Percentiles rank a stretch among this genome's conserved stretches.
These are phyloP conservation scores for Patella depressa DNA, from an alignment of 2,888 invertebrate genomes.

Conservation along the genomic window DNA sequence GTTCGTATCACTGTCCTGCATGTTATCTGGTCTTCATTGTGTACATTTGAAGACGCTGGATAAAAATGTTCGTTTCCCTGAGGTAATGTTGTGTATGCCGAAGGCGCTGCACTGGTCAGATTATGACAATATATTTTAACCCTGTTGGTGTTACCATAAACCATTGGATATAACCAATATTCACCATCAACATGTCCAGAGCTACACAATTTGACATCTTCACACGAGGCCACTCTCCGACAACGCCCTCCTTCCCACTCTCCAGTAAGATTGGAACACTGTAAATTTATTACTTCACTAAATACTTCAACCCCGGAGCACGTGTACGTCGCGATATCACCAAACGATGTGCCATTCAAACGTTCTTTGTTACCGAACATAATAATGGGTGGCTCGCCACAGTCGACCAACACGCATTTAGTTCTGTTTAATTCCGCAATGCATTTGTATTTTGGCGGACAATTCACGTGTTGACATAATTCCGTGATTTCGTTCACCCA, in stretches of 20 bases:
- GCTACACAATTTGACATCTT: not conserved
- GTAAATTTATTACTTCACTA: not conserved
- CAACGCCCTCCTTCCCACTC: not conserved
- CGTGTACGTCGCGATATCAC: not conserved
- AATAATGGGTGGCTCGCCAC: not conserved
- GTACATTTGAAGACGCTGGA: not conserved
- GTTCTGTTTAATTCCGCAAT: not conserved
- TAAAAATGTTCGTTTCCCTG: not conserved
- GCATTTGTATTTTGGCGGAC: not conserved
- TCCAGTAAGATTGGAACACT: not conserved
- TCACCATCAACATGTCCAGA: not conserved
- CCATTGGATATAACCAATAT: not conserved
- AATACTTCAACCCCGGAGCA: not conserved
- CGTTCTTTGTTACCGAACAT: not conserved
- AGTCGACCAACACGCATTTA: not conserved
- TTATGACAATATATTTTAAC: not conserved
- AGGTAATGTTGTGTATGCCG: not conserved
- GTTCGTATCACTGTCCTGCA: not conserved
- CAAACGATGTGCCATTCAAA: not conserved
- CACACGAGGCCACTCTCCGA: not conserved
- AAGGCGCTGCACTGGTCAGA: not conserved
- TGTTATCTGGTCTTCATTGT: not conserved
- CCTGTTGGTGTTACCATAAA: not conserved
- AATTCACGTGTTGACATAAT: not conserved
- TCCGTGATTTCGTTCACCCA: not conserved